Conservation (phyloP, 2,888 invertebrate species). For the Eueremaeus valkanovi region DNA sequence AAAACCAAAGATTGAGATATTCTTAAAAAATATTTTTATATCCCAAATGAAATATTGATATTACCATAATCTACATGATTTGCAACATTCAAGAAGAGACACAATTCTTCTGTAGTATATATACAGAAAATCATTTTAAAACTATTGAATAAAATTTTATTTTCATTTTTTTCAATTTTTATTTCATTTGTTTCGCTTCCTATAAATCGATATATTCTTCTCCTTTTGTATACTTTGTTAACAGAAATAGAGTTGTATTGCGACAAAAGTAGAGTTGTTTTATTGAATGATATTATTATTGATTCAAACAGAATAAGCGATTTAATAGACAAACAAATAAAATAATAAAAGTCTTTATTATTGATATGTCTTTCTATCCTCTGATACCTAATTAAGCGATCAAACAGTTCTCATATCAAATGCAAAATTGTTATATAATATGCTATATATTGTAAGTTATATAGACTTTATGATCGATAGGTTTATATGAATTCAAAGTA, state of each 20-base stretch:
- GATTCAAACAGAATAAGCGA: neutral
- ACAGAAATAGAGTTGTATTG: neutral
- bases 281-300: neutral
- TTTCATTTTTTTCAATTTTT: neutral
- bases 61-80: constrained; percentile 14
- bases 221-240: neutral
- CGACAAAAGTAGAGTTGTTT: neutral
- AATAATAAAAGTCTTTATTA: neutral
- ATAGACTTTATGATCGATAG: neutral
- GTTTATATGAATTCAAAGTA: neutral
- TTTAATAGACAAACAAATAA: neutral
- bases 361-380: neutral
- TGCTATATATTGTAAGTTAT: neutral
- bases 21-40: neutral
- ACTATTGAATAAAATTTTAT: neutral
- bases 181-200: constrained; percentile 5
- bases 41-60: constrained; percentile 9
- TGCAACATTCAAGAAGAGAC: neutral
- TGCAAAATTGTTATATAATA: neutral
- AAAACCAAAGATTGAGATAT: neutral
- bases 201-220: neutral
- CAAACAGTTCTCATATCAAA: neutral
- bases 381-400: neutral
- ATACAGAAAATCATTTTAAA: neutral
- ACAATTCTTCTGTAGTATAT: neutral